Conservation (phyloP, 2,797 vertebrate species). For the Trichosurus vulpecula region DNA sequence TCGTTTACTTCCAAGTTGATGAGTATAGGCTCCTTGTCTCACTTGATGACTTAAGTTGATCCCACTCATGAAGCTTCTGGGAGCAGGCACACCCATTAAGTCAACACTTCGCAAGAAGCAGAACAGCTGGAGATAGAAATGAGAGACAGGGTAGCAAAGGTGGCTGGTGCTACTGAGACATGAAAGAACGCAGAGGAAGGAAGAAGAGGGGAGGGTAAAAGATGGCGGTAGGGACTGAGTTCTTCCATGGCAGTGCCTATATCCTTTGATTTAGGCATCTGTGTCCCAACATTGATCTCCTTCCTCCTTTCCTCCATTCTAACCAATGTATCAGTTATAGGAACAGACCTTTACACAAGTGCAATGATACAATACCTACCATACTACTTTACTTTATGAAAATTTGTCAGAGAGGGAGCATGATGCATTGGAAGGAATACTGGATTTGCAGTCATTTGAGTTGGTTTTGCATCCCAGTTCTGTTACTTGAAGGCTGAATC, state of each 20-base stretch:
- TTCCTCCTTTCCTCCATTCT: no score
- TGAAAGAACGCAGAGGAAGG: neutral
- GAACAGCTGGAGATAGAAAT: neutral
- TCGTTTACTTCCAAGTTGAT: neutral
- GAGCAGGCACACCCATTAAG: neutral
- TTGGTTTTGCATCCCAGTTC: neutral
- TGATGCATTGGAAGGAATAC: neutral
- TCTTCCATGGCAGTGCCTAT: no score
- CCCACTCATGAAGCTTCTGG: neutral
- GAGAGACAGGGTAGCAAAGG: neutral
- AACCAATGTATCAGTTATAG: neutral
- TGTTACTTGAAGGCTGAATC: neutral
- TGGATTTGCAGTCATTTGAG: neutral
- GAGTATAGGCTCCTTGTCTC: neutral
- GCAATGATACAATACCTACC: neutral
- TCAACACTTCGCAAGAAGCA: neutral
- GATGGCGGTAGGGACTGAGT: no score
- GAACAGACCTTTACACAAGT: neutral
- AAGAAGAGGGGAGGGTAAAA: neutral
- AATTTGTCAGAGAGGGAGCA: neutral
- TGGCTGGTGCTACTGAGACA: neutral
- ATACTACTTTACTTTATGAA: neutral
- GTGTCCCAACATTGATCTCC: no score
- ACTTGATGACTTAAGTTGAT: neutral
- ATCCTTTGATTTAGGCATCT: no score